phyloP scores from a whole-genome alignment of 1,140 invertebrate genomes.

The Heliconius eleuchia region DNA sequence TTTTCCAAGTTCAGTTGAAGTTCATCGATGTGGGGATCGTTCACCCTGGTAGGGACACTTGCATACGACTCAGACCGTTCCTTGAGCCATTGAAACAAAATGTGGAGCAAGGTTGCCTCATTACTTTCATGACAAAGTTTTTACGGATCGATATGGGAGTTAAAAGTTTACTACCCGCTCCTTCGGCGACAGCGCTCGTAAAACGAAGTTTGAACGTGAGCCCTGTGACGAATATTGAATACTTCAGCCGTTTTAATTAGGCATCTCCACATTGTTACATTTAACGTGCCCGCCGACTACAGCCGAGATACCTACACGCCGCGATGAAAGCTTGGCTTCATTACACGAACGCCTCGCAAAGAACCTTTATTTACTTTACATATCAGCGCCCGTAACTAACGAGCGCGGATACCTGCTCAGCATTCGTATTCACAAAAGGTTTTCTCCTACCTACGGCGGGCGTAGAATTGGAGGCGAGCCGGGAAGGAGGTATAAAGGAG shows the following conservation, averaged over 20 bases:
- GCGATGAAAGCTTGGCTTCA: constrained; percentile 47
- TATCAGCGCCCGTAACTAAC: constrained; percentile 74
- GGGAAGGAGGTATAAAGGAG: constrained; percentile 78
- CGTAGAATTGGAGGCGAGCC: constrained; percentile 77
- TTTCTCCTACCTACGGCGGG: constrained; percentile 75
- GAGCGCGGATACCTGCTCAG: constrained; percentile 75
- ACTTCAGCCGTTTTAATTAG: constrained; percentile 48
- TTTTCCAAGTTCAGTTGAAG: constrained; percentile 77
- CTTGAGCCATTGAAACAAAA: constrained; percentile 71
- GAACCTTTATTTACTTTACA: constrained; percentile 78
- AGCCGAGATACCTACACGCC: constrained; percentile 30
- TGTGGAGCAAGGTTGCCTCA: constrained; percentile 77
- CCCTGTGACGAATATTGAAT: constrained; percentile 42
- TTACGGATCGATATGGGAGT: constrained; percentile 75
- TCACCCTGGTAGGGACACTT: constrained; percentile 76
- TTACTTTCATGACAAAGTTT: constrained; percentile 76
- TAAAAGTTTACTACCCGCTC: constrained; percentile 68
- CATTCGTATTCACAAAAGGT: constrained; percentile 80
- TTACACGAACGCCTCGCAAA: constrained; percentile 55
- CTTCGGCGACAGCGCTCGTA: constrained; percentile 54
- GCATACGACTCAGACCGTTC: constrained; percentile 68
- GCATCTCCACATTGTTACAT: constrained; percentile 26
- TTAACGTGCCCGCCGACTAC: constrained; percentile 26
- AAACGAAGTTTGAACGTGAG: constrained; percentile 46
- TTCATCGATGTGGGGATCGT: constrained; percentile 77